Evolutionary conservation across 2,797 vertebrate species (phyloP).

Genomic region (Galagoides demidoff): DNA sequence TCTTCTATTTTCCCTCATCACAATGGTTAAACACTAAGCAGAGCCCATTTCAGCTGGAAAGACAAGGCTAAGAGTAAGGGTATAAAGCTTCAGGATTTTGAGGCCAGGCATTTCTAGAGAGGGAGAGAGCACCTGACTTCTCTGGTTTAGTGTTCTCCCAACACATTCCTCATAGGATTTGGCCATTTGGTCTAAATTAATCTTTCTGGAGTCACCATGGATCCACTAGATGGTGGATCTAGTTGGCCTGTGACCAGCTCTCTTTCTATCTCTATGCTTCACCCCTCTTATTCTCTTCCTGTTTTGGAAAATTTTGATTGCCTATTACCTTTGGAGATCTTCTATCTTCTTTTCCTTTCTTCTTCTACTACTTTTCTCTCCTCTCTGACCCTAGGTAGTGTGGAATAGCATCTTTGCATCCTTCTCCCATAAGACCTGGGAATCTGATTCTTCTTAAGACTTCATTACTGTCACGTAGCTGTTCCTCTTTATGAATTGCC

Average conservation of each 20-base stretch:
- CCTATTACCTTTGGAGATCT: background rate
- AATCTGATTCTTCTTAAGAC: background rate
- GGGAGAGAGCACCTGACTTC: background rate
- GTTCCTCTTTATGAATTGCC: background rate
- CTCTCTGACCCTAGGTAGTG: background rate
- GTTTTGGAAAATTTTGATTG: background rate
- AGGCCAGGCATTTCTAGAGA: background rate
- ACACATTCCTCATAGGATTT: background rate
- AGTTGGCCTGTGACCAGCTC: background rate
- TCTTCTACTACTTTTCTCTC: rapidly evolving
- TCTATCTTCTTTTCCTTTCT: background rate
- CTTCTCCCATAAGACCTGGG: background rate
- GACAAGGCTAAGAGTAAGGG: background rate
- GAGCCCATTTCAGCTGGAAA: background rate
- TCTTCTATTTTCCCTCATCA: background rate
- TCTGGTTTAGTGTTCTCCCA: background rate
- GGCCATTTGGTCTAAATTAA: background rate
- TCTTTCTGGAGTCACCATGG: slow-evolving; percentile 9
- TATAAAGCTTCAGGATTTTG: background rate
- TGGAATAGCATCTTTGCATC: background rate
- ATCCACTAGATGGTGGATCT: too few relatives aligned
- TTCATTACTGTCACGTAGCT: background rate
- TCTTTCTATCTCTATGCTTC: background rate
- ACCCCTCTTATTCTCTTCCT: background rate
- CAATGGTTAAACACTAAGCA: background rate